A percentile compares a stretch with the other conserved stretches of the same genome.
Evolutionary conservation across 2,888 invertebrate species (phyloP).

Genomic region (Metalampra italica): DNA sequence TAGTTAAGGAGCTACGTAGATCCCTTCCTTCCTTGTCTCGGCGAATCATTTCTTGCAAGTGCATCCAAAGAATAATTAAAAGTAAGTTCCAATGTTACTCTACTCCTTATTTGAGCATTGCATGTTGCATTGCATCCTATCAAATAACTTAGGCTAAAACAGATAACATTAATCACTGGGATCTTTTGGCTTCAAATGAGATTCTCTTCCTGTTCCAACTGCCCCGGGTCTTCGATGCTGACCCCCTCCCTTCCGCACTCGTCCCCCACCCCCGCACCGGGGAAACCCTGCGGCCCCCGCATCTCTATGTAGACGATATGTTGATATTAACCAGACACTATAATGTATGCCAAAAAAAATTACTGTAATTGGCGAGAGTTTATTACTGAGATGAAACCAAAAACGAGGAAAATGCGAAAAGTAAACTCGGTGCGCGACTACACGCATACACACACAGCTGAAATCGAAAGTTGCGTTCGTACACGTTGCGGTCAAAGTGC

Average conservation of each 20-base stretch:
- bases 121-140: neutral
- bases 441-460: too few relatives aligned
- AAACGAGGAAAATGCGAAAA: too few relatives aligned
- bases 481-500: too few relatives aligned
- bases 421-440: too few relatives aligned
- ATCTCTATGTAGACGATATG: constrained; percentile 31
- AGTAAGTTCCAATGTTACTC: neutral
- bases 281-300: constrained; percentile 39
- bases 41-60: neutral
- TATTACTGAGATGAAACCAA: too few relatives aligned
- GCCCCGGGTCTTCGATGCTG: too few relatives aligned
- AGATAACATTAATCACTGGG: too few relatives aligned
- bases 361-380: neutral
- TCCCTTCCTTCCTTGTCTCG: constrained; percentile 16
- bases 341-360: neutral
- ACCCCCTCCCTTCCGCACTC: too few relatives aligned
- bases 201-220: too few relatives aligned
- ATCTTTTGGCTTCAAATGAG: too few relatives aligned
- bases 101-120: constrained; percentile 12
- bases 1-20: constrained; percentile 58
- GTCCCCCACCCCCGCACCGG: too few relatives aligned
- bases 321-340: constrained; percentile 2
- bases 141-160: neutral
- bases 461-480: too few relatives aligned
- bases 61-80: neutral